A percentile compares a stretch with the other conserved stretches of the same genome.
Evolutionary conservation across 1,140 invertebrate genomes (phyloP).

Genomic region (Leptoteleia sp.): DNA sequence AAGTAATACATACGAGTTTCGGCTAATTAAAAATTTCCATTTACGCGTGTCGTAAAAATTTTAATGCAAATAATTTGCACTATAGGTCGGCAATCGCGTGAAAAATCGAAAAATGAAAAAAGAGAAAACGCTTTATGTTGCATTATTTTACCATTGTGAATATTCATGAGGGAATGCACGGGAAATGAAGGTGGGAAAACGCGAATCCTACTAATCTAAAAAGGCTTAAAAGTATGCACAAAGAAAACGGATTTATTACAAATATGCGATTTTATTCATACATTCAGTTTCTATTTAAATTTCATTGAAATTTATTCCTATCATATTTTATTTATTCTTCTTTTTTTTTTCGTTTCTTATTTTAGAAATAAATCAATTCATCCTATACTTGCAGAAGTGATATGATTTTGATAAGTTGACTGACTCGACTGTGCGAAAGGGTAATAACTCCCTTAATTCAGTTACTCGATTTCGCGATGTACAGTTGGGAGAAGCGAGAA

Average conservation of each 20-base stretch:
- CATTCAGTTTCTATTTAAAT: too few species aligned
- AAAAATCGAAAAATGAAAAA: slow-evolving; percentile 17
- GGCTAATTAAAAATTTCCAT: neutral
- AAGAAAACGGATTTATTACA: slow-evolving; percentile 5
- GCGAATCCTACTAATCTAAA: slow-evolving; percentile 39
- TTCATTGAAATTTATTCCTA: too few species aligned
- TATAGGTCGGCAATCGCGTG: neutral
- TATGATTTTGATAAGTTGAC: slow-evolving; percentile 46
- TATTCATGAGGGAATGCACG: slow-evolving; percentile 35
- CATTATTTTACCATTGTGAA: slow-evolving; percentile 22
- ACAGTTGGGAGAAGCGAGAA: slow-evolving; percentile 27
- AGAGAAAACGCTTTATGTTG: slow-evolving; percentile 12
- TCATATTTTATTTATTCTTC: too few species aligned
- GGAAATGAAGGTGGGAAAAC: slow-evolving; percentile 41
- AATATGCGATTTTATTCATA: neutral
- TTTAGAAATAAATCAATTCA: too few species aligned
- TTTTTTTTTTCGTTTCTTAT: too few species aligned
- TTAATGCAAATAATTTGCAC: too few species aligned
- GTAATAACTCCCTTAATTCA: slow-evolving; percentile 47
- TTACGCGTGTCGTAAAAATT: neutral
- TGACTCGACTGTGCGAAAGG: slow-evolving; percentile 37
- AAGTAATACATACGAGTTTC: neutral
- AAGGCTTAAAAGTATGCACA: slow-evolving; percentile 10
- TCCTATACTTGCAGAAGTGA: slow-evolving; percentile 19
- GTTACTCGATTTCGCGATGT: slow-evolving; percentile 37